phyloP scores from a whole-genome alignment of 2,888 invertebrate species.

The Cenopis cana region DNA sequence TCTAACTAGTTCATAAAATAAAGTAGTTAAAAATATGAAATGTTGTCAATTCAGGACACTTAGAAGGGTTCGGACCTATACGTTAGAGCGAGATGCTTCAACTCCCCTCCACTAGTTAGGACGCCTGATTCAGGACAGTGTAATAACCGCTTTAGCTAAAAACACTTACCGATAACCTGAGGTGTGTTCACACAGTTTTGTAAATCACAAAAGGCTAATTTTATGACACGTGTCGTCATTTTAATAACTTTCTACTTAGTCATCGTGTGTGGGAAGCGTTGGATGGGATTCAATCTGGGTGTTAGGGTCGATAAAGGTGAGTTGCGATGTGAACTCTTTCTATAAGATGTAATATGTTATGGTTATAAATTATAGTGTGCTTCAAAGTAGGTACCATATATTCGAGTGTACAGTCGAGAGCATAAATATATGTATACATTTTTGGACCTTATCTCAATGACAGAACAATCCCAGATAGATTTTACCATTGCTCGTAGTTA shows the following conservation, averaged over 20 bases:
- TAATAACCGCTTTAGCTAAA: slow-evolving; percentile 19
- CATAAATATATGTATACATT: too few species aligned
- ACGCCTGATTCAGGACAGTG: too few species aligned
- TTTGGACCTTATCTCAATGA: too few species aligned
- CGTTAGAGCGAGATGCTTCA: too few species aligned
- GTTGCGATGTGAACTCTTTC: neutral
- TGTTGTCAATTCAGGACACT: too few species aligned
- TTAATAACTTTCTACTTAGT: slow-evolving; percentile 47
- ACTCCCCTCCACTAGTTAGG: too few species aligned
- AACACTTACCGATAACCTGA: slow-evolving; percentile 30
- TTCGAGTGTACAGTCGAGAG: too few species aligned
- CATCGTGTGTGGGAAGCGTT: slow-evolving; percentile 45
- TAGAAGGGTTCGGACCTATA: too few species aligned
- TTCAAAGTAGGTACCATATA: neutral
- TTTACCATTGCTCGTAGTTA: too few species aligned
- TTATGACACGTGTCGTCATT: slow-evolving; percentile 51
- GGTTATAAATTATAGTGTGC: neutral
- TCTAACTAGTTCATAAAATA: too few species aligned
- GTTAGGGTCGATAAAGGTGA: slow-evolving; percentile 30
- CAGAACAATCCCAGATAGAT: neutral
- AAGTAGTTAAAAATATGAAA: too few species aligned
- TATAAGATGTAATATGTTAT: neutral
- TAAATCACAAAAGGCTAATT: slow-evolving; percentile 49
- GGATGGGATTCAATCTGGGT: slow-evolving; percentile 38
- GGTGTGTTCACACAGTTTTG: slow-evolving; percentile 44